These are phyloP conservation scores for Nebria brevicollis DNA, from an alignment of 2,888 invertebrate species.

Conservation along the genomic window DNA sequence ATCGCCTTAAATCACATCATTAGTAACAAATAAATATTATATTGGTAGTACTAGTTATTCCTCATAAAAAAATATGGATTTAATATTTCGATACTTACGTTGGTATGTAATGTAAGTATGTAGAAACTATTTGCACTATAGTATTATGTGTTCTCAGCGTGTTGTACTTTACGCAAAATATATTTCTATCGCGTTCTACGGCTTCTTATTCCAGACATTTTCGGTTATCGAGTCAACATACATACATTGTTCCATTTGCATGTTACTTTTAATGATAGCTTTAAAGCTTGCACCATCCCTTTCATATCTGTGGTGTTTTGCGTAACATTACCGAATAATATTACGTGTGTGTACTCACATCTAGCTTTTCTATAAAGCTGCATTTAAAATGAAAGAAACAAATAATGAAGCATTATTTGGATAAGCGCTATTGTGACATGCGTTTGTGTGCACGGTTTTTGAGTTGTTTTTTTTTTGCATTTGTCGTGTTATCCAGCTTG, in stretches of 20 bases:
- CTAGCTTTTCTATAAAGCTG: slow-evolving; percentile 8
- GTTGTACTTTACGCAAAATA: background rate
- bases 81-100: too few relatives aligned
- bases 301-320: background rate
- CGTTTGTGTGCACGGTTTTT: slow-evolving; percentile 28
- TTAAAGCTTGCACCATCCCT: background rate
- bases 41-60: too few relatives aligned
- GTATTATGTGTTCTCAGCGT: background rate
- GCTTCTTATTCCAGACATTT: background rate
- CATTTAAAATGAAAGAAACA: background rate
- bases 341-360: slow-evolving; percentile 29
- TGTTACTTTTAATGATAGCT: background rate
- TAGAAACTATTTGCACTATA: background rate
- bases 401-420: slow-evolving; percentile 5
- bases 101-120: too few relatives aligned
- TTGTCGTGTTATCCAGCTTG: slow-evolving; percentile 48
- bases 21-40: too few relatives aligned
- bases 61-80: background rate
- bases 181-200: background rate
- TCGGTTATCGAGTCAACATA: background rate
- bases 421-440: background rate
- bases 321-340: background rate
- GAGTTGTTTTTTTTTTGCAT: slow-evolving; percentile 17
- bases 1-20: too few relatives aligned
- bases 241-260: background rate